These are phyloP conservation scores for Lepisosteus oculatus DNA, from an alignment of 2,113 vertebrate genomes.

Conservation along the genomic window DNA sequence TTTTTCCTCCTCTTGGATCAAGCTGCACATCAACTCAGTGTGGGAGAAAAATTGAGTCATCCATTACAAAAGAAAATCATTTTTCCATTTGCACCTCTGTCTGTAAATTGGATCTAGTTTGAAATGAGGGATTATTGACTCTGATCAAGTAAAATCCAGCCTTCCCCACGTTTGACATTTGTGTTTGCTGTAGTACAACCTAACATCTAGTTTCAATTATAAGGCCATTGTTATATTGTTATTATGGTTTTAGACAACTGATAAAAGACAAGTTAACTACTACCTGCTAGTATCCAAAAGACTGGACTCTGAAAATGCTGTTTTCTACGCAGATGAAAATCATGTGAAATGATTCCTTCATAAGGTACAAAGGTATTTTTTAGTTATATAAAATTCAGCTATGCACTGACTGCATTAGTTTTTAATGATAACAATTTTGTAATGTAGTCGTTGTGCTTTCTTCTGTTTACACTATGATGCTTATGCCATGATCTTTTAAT, in stretches of 20 bases:
- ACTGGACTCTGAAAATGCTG: no score
- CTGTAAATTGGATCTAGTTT: constrained; percentile 40
- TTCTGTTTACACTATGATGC: no score
- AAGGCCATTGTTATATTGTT: background rate
- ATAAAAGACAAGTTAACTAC: background rate
- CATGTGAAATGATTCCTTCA: background rate
- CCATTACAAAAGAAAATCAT: constrained; percentile 26
- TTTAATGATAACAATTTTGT: no score
- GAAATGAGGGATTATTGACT: constrained; percentile 15
- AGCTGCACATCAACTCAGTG: constrained; percentile 39
- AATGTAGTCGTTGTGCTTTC: no score
- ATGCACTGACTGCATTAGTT: background rate
- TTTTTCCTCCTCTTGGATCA: constrained; percentile 17
- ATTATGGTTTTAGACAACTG: background rate
- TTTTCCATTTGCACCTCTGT: constrained; percentile 51
- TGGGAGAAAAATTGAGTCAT: constrained; percentile 37
- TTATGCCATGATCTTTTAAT: background rate
- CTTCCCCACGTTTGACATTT: background rate
- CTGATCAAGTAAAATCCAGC: constrained; percentile 2
- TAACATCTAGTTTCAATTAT: background rate
- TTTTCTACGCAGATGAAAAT: background rate
- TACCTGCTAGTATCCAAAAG: no score
- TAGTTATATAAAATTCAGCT: background rate
- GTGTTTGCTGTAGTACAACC: background rate
- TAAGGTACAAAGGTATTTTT: background rate